Conservation (phyloP, 1,140 invertebrate genomes). For the Neuroterus valhalla region DNA sequence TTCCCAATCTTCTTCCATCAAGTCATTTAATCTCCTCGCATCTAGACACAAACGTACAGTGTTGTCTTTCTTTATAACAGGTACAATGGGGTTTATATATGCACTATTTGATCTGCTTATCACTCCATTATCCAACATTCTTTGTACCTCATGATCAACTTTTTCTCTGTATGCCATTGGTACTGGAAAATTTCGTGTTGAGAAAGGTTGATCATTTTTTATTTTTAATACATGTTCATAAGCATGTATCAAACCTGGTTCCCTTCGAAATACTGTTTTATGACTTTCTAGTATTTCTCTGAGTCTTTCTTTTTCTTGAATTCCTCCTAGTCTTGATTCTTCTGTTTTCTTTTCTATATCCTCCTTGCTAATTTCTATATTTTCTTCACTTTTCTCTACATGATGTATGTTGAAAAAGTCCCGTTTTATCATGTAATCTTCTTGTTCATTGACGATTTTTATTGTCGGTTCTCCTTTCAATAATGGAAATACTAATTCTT, state of each 20-base stretch:
- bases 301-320: background rate
- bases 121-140: slow-evolving; percentile 46
- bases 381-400: too few relatives aligned
- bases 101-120: slow-evolving; percentile 49
- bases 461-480: too few relatives aligned
- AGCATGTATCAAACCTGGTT: background rate
- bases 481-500: too few relatives aligned
- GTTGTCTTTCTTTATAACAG: slow-evolving; percentile 54
- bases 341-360: too few relatives aligned
- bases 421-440: too few relatives aligned
- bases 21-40: slow-evolving; percentile 56
- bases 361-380: too few relatives aligned
- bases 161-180: slow-evolving; percentile 35
- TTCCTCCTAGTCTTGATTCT: too few relatives aligned
- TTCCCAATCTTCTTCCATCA: slow-evolving; percentile 54
- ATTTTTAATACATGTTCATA: background rate
- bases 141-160: slow-evolving; percentile 33
- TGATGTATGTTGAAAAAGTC: too few relatives aligned
- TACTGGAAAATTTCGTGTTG: too few relatives aligned
- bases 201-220: too few relatives aligned
- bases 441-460: too few relatives aligned
- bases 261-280: background rate
- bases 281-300: background rate
- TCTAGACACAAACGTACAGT: slow-evolving; percentile 60
- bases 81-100: slow-evolving; percentile 58